A percentile compares a stretch with the other conserved stretches of the same genome.
phyloP scores from a whole-genome alignment of 1,140 invertebrate genomes.

The Drosophila pseudoobscura region DNA sequence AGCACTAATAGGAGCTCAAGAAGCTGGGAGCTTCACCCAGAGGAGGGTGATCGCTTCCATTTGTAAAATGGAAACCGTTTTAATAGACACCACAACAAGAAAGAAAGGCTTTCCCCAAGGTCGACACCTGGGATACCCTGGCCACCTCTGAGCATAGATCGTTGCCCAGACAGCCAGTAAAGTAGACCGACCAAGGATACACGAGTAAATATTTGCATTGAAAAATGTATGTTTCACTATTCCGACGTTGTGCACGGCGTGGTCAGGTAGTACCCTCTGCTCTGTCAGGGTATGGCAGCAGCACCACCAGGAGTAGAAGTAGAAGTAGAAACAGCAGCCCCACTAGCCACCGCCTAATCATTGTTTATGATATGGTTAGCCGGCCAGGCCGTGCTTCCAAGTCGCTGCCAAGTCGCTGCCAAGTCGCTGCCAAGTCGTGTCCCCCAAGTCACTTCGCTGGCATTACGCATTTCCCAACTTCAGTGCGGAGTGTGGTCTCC shows the following conservation, averaged over 20 bases:
- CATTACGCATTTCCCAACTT: conserved; percentile 21
- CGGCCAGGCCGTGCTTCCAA: not conserved
- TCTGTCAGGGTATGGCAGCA: not conserved
- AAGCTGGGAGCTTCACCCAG: not conserved
- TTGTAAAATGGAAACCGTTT: conserved; percentile 69
- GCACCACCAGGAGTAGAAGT: conserved; percentile 8
- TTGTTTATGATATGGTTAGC: conserved; percentile 54
- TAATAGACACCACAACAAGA: conserved; percentile 54
- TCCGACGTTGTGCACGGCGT: too few relatives aligned
- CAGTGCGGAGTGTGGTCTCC: not conserved
- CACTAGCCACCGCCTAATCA: conserved; percentile 45
- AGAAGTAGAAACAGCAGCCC: not conserved
- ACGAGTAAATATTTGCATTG: too few relatives aligned
- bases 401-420: too few relatives aligned
- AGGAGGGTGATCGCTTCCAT: conserved; percentile 35
- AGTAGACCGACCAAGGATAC: too few relatives aligned
- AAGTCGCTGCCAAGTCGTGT: too few relatives aligned
- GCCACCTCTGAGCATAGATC: too few relatives aligned
- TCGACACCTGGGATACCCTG: too few relatives aligned
- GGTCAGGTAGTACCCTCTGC: too few relatives aligned
- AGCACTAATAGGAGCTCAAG: not conserved
- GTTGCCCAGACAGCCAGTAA: too few relatives aligned
- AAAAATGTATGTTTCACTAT: too few relatives aligned
- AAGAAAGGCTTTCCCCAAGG: too few relatives aligned
- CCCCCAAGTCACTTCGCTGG: not conserved